Evolutionary conservation across 2,797 vertebrate species (phyloP), one percentile per base, ranked within the genome.

Genomic region (Tenualosa thibaudeaui): DNA sequence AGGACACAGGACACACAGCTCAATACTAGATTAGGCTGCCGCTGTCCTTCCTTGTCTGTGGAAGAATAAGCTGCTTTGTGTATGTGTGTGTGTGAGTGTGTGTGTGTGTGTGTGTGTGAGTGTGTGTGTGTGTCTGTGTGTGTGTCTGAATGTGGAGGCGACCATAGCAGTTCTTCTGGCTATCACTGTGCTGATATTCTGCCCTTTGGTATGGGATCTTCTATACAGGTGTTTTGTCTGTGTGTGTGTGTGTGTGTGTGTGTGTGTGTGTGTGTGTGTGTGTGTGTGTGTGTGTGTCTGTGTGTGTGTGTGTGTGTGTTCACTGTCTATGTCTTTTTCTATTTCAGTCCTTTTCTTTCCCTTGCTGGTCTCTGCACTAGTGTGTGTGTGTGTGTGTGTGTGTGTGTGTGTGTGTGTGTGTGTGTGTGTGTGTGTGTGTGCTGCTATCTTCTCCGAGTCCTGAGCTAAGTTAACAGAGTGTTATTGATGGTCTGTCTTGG

Each of bases 11-110:
- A n/a, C 60, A 26, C 8, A 65, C 24, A 65, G n/a, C 60, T 65
- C n/a, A 65, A 65, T 65, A 65, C 60, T 65, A 26, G n/a, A 26
- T 22, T 65, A 65, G n/a, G 7, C 60, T 65, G 60, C 24, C 60
- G 1, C 60, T 65, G 60, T 26, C 60, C n/a, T 24, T 9, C 7
- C 24, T 9, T 65, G 60, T 65, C n/a, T 65, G 15, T 5, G 3
- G 22, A n/a, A n/a, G 56, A 60, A 60, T 60, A 60, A n/a, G 56
- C 56, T 60, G 56, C 56, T 65, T 22, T 65, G 60, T 65, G 60
- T 65, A 7, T 24, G 22, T 62, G n/a, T 62, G 58, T 62, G 58
- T 62, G 58, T 62, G 58, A 1, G n/a, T 24, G 58, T 62, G 22
- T 24, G 22, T 8, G 58, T 24, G 58, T 24, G 60, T 65, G 60